phyloP scores from a whole-genome alignment of 1,140 invertebrate genomes.

The Bombus balteatus region DNA sequence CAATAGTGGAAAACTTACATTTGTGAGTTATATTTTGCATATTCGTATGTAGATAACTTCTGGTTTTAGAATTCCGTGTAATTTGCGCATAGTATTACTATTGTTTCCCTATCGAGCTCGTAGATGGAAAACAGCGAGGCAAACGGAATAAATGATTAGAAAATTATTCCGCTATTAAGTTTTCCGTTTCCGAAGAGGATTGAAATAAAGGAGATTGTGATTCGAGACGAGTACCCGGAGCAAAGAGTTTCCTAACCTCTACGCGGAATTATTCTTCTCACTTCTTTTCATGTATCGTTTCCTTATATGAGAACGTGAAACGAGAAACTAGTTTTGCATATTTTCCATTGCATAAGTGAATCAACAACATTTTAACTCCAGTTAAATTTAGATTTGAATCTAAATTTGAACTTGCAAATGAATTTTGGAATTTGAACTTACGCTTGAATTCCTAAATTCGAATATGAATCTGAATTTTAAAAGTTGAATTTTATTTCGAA shows the following conservation, averaged over 20 bases:
- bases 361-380: too few relatives aligned
- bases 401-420: too few relatives aligned
- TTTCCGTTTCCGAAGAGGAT: constrained; percentile 23
- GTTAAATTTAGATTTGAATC: too few relatives aligned
- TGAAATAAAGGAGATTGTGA: constrained; percentile 20
- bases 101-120: constrained; percentile 44
- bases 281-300: too few relatives aligned
- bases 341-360: too few relatives aligned
- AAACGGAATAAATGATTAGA: constrained; percentile 38
- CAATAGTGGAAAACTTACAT: background rate
- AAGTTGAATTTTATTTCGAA: background rate
- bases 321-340: too few relatives aligned
- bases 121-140: constrained; percentile 28
- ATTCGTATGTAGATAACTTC: background rate
- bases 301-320: too few relatives aligned
- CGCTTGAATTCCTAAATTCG: too few relatives aligned
- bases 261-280: constrained; percentile 31
- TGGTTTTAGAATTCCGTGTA: background rate
- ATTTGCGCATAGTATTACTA: constrained; percentile 44
- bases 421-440: too few relatives aligned
- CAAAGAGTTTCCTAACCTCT: constrained; percentile 41
- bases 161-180: constrained; percentile 42
- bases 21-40: background rate
- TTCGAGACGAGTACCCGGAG: constrained; percentile 20
- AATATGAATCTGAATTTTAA: background rate